phyloP scores from a whole-genome alignment of 2,888 invertebrate genomes.

The Linyphia triangularis region DNA sequence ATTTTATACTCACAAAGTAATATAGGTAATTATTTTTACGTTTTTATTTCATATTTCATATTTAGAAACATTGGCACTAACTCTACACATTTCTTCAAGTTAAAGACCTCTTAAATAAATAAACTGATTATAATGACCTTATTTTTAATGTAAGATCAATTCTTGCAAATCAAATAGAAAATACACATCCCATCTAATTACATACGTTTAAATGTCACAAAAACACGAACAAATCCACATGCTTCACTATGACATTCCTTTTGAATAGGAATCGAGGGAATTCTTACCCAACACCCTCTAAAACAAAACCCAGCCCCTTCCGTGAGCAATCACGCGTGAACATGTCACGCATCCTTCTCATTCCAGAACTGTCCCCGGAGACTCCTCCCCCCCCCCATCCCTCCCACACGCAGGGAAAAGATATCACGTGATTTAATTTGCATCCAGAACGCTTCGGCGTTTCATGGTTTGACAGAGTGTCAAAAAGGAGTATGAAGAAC shows the following conservation, averaged over 20 bases:
- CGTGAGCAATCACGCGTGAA: conserved; percentile 27
- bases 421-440: conserved; percentile 58
- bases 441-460: neutral
- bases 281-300: conserved; percentile 10
- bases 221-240: neutral
- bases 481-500: neutral
- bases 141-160: too few species aligned
- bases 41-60: too few species aligned
- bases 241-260: neutral
- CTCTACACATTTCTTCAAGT: too few species aligned
- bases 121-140: too few species aligned
- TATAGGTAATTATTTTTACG: too few species aligned
- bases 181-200: conserved; percentile 19
- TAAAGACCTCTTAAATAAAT: too few species aligned
- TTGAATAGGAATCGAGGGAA: neutral
- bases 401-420: neutral
- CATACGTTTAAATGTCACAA: neutral
- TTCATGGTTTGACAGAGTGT: neutral
- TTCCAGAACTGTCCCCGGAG: conserved; percentile 5
- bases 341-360: conserved; percentile 21
- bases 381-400: neutral
- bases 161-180: too few species aligned
- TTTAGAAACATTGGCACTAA: too few species aligned
- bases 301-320: conserved; percentile 28
- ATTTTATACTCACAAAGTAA: too few species aligned